Evolutionary conservation across 2,113 vertebrate genomes (phyloP).

Genomic region (Heterochromis multidens): DNA sequence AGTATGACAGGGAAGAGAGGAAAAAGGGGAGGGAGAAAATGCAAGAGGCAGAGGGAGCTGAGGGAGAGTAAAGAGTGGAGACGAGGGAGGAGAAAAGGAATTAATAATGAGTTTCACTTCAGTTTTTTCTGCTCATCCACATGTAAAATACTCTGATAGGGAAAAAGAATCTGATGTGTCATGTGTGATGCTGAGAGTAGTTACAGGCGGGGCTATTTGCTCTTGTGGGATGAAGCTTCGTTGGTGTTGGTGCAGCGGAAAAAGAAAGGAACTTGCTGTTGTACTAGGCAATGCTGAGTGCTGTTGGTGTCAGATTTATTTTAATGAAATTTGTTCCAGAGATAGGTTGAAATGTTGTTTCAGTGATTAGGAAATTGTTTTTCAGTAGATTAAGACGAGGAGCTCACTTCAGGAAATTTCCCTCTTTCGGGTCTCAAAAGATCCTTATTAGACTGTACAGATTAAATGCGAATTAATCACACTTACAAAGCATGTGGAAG

Average conservation of each 20-base stretch:
- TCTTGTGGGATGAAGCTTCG: constrained; percentile 26
- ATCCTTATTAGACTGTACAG: not conserved
- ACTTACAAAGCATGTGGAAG: not conserved
- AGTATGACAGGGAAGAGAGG: constrained; percentile 39
- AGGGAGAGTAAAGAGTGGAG: constrained; percentile 15
- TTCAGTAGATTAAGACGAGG: constrained; percentile 6
- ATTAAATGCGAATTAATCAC: not conserved
- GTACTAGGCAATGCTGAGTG: not conserved
- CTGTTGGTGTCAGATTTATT: constrained; percentile 6
- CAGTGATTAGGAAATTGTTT: constrained; percentile 14
- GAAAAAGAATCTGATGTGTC: constrained; percentile 22
- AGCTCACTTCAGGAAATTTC: not conserved
- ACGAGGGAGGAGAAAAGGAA: constrained; percentile 42
- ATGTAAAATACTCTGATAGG: constrained; percentile 28
- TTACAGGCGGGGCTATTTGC: constrained; percentile 25
- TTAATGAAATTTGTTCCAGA: constrained; percentile 28
- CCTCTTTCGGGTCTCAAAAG: not conserved
- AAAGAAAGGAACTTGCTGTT: not conserved
- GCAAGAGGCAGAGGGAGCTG: constrained; percentile 18
- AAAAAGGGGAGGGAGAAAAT: constrained; percentile 1
- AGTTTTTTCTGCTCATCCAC: not conserved
- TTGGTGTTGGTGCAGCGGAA: not conserved
- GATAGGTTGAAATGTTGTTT: constrained; percentile 22
- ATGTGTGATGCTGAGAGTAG: constrained; percentile 34
- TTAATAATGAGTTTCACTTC: constrained; percentile 33